Base-by-base conservation (phyloP, 2,888 invertebrate genomes). In the Orthosia gracilis region DNA sequence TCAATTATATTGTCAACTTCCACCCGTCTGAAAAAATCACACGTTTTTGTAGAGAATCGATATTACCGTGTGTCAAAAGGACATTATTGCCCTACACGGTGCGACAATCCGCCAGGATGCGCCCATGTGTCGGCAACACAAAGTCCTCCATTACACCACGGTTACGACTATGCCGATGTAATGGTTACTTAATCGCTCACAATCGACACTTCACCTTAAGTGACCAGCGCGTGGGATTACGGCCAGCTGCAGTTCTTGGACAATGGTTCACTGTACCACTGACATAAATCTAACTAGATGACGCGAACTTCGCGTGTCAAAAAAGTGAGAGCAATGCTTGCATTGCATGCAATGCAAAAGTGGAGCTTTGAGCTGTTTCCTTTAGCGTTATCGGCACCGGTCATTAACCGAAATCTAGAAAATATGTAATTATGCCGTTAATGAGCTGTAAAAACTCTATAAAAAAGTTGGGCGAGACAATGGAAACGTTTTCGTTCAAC, bases 171-270 rank as follows among this genome's bases (percentile, higher is more conserved):
- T 64, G 61, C 31, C 57, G 13, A 54, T 58, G 75, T 82, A 65
- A 83, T 66, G 62, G 45, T 49, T 40, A 12, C 49, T 78, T 83
- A 68, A 81, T 13, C 70, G 70, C 68, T 61, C 52, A 68, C 81
- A 75, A 78, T 81, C 54, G 69, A 78, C 67, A 21, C 31, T 40
- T 52, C 21, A 54, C 78, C 62, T 78, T 68, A 63, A 66, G 62
- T 73, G 55, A 62, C 76, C 57, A 58, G 65, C 18, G 40, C 72
- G 59, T 72, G 69, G 49, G 71, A 80, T 58, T 62, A 49, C 40
- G 3, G 52, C 63, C 81, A 73, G 80, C 64, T 83, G 80, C 78
- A 52, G 45, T 63, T 65, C 82, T 63, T 55, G 50, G 50, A 59
- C 62, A 21, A 64, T 47, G 54, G 59, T 55, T 64, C 47, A 64